phyloP scores from a whole-genome alignment of 2,888 invertebrate species.

The Tuta absoluta region DNA sequence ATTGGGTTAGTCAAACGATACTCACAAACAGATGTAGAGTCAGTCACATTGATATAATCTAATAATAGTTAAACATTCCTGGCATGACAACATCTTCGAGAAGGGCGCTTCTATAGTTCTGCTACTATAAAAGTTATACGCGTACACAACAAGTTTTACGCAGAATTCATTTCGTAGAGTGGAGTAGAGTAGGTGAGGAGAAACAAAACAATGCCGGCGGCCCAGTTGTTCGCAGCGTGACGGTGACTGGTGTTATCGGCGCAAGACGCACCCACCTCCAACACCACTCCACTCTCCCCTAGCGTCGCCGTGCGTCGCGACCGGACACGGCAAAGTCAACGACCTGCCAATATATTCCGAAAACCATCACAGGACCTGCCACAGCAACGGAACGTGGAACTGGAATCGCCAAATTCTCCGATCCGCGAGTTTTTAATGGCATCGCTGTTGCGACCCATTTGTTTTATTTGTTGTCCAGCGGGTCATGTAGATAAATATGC shows the following conservation, averaged over 20 bases:
- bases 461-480: constrained; percentile 8
- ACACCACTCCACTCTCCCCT: constrained; percentile 34
- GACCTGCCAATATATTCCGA: constrained; percentile 41
- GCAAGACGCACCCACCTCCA: constrained; percentile 44
- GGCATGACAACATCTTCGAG: not conserved
- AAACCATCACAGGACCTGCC: constrained; percentile 12
- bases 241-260: constrained; percentile 50
- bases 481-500: not conserved
- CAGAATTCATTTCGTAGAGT: constrained; percentile 8
- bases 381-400: not conserved
- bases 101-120: not conserved
- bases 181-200: constrained; percentile 31
- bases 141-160: not conserved
- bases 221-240: constrained; percentile 64
- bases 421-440: not conserved
- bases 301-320: constrained; percentile 31
- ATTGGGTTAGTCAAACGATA: not conserved
- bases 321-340: constrained; percentile 42
- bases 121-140: not conserved
- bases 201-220: constrained; percentile 52
- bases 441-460: constrained; percentile 1
- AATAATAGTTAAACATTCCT: not conserved
- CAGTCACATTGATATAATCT: not conserved
- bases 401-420: constrained; percentile 5
- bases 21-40: not conserved